phyloP scores from a whole-genome alignment of 92 coral and sea anemone species.

The Porites rus region DNA sequence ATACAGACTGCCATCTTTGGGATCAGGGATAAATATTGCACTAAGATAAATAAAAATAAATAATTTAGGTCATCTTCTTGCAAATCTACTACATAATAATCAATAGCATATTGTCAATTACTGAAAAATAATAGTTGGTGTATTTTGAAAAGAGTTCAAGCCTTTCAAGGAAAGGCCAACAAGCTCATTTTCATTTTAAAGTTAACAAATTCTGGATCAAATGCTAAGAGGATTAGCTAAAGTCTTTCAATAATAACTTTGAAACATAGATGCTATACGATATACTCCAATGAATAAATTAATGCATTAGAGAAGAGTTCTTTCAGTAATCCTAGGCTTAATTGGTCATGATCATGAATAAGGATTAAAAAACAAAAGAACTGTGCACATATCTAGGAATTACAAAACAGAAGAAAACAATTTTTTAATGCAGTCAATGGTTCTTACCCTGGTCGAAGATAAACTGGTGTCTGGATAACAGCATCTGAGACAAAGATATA shows the following conservation, averaged over 20 bases:
- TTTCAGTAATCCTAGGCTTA: no score
- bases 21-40: constrained; percentile 96
- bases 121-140: background rate
- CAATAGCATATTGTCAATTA: background rate
- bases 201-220: no score
- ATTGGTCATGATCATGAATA: no score
- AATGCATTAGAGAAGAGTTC: no score
- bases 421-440: background rate
- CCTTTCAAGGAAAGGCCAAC: no score
- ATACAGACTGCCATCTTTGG: constrained; percentile 97
- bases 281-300: no score
- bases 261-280: no score
- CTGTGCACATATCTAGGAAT: background rate
- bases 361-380: background rate
- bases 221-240: no score
- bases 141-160: no score
- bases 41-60: constrained; percentile 38
- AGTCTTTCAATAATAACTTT: no score
- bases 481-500: constrained; percentile 66
- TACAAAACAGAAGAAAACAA: background rate
- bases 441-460: constrained; percentile 88
- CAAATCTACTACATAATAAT: background rate
- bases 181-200: no score
- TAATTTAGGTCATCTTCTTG: background rate
- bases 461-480: constrained; percentile 88